phyloP scores from a whole-genome alignment of 2,113 vertebrate genomes.

The Phoxinus phoxinus region DNA sequence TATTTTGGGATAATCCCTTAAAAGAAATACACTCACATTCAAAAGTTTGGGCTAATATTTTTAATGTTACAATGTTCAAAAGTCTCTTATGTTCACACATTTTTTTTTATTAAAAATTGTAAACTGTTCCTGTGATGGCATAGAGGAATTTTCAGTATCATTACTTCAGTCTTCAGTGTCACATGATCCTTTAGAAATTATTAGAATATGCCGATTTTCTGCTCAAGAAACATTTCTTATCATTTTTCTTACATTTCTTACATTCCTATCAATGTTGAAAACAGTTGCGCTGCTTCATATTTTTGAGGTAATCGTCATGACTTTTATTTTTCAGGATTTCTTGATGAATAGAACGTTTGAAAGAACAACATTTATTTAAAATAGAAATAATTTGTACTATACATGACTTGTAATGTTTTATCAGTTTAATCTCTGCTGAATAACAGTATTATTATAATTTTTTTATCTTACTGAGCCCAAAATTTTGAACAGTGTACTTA shows the following conservation, averaged over 20 bases:
- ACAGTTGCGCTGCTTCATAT: not conserved
- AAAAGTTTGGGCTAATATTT: not conserved
- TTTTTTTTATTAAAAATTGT: too few relatives aligned
- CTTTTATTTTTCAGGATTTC: not conserved
- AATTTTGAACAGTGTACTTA: not conserved
- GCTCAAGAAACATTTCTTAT: not conserved
- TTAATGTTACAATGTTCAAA: not conserved
- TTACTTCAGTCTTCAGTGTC: not conserved
- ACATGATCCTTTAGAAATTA: not conserved
- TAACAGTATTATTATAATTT: not conserved
- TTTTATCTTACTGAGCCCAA: not conserved
- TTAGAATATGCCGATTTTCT: not conserved
- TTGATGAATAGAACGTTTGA: not conserved
- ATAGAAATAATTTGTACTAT: not conserved
- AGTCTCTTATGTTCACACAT: too few relatives aligned
- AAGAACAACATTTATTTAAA: not conserved
- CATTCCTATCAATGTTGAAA: not conserved
- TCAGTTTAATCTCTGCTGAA: not conserved
- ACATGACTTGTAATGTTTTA: not conserved
- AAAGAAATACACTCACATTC: not conserved
- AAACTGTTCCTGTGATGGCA: not conserved
- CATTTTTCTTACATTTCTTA: too few relatives aligned
- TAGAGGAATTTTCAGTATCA: slow-evolving; percentile 3
- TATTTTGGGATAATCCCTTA: not conserved
- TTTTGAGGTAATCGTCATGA: not conserved